Percentiles rank a stretch among this genome's conserved stretches.
Conservation (phyloP, 1,140 invertebrate species). For the Drosophila takahashii region DNA sequence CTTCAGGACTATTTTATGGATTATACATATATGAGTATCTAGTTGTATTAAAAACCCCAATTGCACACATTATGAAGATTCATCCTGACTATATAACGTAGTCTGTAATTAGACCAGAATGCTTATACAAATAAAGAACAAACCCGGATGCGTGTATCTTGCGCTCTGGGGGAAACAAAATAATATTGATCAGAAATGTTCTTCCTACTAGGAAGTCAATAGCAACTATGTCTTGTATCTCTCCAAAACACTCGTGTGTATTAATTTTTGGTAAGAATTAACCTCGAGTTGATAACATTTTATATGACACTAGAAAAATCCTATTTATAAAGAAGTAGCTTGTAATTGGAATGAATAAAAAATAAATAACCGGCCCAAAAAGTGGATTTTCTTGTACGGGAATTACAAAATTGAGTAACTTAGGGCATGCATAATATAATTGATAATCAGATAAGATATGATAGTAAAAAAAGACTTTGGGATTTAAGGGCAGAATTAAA, state of each 20-base stretch:
- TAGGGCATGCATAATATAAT: not conserved
- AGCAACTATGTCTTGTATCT: slow-evolving; percentile 10
- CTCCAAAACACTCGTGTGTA: slow-evolving; percentile 4
- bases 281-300: slow-evolving; percentile 5
- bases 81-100: slow-evolving; percentile 16
- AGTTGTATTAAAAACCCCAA: slow-evolving; percentile 28
- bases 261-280: slow-evolving; percentile 5
- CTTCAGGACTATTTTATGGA: slow-evolving; percentile 27
- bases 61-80: slow-evolving; percentile 6
- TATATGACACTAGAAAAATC: slow-evolving; percentile 39
- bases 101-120: slow-evolving; percentile 32
- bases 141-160: not conserved
- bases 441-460: not conserved
- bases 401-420: not conserved
- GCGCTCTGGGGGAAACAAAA: not conserved
- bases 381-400: not conserved
- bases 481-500: not conserved
- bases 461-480: no score
- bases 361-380: slow-evolving; percentile 27
- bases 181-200: slow-evolving; percentile 14
- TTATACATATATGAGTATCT: slow-evolving; percentile 13
- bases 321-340: slow-evolving; percentile 31
- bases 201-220: slow-evolving; percentile 10
- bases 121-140: slow-evolving; percentile 30
- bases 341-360: slow-evolving; percentile 23